Evolutionary conservation across 2,888 invertebrate genomes (phyloP).

Genomic region (Ditula angustiorana): DNA sequence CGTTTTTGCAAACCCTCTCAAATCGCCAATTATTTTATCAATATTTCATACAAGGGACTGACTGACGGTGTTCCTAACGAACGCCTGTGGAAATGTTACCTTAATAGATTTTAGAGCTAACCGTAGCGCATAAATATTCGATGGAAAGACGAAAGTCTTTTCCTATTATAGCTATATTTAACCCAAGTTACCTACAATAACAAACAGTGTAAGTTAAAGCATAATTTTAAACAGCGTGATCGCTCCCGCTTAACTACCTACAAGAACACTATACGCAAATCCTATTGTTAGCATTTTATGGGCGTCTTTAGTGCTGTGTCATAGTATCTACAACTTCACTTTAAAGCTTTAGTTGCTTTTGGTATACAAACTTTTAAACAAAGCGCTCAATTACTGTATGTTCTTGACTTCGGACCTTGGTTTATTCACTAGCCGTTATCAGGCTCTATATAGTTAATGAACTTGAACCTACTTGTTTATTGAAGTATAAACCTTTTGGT

Average conservation of each 20-base stretch:
- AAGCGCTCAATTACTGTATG: slow-evolving; percentile 1
- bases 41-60: too few relatives aligned
- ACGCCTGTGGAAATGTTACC: too few relatives aligned
- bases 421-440: background rate
- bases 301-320: slow-evolving; percentile 18
- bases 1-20: too few relatives aligned
- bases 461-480: background rate
- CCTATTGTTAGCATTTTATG: slow-evolving; percentile 27
- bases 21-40: too few relatives aligned
- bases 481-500: background rate
- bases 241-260: background rate
- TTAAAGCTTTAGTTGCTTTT: too few relatives aligned
- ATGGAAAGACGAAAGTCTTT: too few relatives aligned
- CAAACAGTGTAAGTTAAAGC: background rate
- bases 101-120: too few relatives aligned
- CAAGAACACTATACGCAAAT: slow-evolving; percentile 10
- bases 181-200: background rate
- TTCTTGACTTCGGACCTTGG: background rate
- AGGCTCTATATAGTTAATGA: background rate
- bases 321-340: slow-evolving; percentile 19
- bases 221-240: background rate
- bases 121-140: too few relatives aligned
- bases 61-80: too few relatives aligned
- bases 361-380: too few relatives aligned
- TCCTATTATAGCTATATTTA: background rate